A percentile compares a stretch with the other conserved stretches of the same genome.
Conservation (phyloP, 2,888 invertebrate genomes). For the Trichacis sp. region DNA sequence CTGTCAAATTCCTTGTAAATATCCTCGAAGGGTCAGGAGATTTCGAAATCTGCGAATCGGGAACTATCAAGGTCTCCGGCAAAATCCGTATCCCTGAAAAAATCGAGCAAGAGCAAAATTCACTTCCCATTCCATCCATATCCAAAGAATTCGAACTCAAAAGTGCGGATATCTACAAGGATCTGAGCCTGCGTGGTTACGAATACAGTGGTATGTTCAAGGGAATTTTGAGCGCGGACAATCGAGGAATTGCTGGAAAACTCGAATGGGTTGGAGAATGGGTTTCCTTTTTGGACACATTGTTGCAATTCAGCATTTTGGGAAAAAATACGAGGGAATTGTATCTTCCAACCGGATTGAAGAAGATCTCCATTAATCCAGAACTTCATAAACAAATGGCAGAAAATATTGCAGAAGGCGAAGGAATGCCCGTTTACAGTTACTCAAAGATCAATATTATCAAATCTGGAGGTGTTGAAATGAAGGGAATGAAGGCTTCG, state of each 20-base stretch:
- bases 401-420: conserved; percentile 60
- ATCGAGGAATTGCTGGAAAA: conserved; percentile 78
- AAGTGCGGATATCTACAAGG: conserved; percentile 85
- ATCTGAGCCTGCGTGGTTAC: conserved; percentile 87
- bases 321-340: conserved; percentile 82
- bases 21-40: conserved; percentile 86
- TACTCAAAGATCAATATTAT: conserved; percentile 80
- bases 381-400: conserved; percentile 72
- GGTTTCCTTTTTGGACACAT: conserved; percentile 95
- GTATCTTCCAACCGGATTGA: conserved; percentile 90
- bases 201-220: conserved; percentile 86
- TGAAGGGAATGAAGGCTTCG: conserved; percentile 91
- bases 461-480: conserved; percentile 86
- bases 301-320: conserved; percentile 92
- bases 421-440: conserved; percentile 75
- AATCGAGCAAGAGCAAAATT: conserved; percentile 75
- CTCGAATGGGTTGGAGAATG: conserved; percentile 92
- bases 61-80: conserved; percentile 85
- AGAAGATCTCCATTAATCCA: conserved; percentile 86
- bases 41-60: conserved; percentile 92
- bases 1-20: conserved; percentile 84
- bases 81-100: conserved; percentile 77
- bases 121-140: conserved; percentile 68
- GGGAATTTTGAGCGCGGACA: conserved; percentile 82
- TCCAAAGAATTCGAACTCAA: conserved; percentile 73